Base-by-base conservation (phyloP, 2,113 vertebrate genomes). In the Peromyscus polionotus region DNA sequence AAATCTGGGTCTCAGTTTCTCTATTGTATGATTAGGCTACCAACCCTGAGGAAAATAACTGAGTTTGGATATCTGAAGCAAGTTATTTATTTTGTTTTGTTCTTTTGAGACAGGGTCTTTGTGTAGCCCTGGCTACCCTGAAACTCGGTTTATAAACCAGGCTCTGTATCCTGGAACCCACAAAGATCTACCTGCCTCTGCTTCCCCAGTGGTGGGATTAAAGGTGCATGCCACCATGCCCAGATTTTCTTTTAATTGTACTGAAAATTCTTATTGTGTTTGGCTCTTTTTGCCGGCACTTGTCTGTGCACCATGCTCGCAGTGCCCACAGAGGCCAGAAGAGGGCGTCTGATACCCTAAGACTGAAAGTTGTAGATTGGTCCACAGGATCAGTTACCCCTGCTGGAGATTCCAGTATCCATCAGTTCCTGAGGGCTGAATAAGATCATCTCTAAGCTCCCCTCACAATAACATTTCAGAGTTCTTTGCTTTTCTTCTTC, bases 361-460 rank as follows among this genome's bases (percentile, higher is more conserved):
- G 36, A 61, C n/a, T 16, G 24, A 24, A 83, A n/a, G 59, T 24
- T 61, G 11, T 11, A 51, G 51, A 51, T 51, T 11, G 10, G 8
- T 76, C n/a, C 91, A 92, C 57, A 63, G 59, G 1, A 51, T 8
- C 24, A 17, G 51, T 8, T 36, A 10, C 42, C 26, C 57, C 70
- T 75, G 61, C 83, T 65, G 28, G 24, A 36, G 48, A 85, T 22
- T 92, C 93, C 57, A 88, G 45, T 72, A 24, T 73, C 94, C 8
- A 57, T 19, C 67, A 93, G 33, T 57, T 67, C 83, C 80, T 57
- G 28, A 26, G 48, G 12, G 67, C 6, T 76, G 28, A 70, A 90
- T 6, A 94, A 92, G 54, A 80, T 79, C 51, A 95, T 42, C 42
- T 80, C 75, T 85, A 92, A 81, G 28, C n/a, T 95, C 92, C 76